Evolutionary conservation across 1,140 invertebrate species (phyloP).

Genomic region (Tyrophagus putrescentiae): DNA sequence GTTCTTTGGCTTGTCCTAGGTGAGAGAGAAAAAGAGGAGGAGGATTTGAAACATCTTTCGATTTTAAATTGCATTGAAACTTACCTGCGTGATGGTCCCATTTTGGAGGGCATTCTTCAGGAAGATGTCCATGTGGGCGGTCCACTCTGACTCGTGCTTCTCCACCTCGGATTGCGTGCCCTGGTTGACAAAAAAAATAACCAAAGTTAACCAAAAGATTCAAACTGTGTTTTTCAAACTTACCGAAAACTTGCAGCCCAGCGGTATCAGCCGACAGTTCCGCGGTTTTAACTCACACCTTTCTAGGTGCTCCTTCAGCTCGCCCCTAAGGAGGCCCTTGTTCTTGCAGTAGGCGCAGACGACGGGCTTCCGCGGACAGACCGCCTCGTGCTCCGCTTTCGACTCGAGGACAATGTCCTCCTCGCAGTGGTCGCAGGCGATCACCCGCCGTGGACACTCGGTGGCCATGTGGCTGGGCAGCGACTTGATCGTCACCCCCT

Average conservation of each 20-base stretch:
- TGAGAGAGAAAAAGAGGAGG: not conserved
- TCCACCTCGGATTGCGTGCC: slow-evolving; percentile 17
- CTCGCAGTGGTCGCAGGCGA: slow-evolving; percentile 15
- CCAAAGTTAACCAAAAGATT: not conserved
- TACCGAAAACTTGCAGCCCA: slow-evolving; percentile 19
- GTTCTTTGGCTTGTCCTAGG: slow-evolving; percentile 15
- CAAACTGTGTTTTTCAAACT: not conserved
- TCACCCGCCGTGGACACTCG: slow-evolving; percentile 17
- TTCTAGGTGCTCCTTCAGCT: slow-evolving; percentile 17
- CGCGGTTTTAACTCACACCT: slow-evolving; percentile 19
- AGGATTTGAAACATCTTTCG: not conserved
- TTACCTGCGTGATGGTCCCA: slow-evolving; percentile 1
- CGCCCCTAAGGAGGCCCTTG: slow-evolving; percentile 1
- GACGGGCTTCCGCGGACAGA: slow-evolving; percentile 11
- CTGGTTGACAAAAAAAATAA: slow-evolving; percentile 20
- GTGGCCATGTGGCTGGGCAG: slow-evolving; percentile 19
- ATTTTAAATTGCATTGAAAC: not conserved
- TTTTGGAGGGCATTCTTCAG: slow-evolving; percentile 12
- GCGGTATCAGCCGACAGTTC: slow-evolving; percentile 15
- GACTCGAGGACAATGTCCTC: slow-evolving; percentile 18
- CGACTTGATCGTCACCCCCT: slow-evolving; percentile 16
- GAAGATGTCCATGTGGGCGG: slow-evolving; percentile 17
- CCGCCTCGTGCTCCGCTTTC: slow-evolving; percentile 17
- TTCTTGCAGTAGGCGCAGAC: slow-evolving; percentile 19
- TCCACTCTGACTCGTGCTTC: slow-evolving; percentile 20